Base-by-base conservation (phyloP, 1,140 invertebrate species). In the Caenorhabditis latens region DNA sequence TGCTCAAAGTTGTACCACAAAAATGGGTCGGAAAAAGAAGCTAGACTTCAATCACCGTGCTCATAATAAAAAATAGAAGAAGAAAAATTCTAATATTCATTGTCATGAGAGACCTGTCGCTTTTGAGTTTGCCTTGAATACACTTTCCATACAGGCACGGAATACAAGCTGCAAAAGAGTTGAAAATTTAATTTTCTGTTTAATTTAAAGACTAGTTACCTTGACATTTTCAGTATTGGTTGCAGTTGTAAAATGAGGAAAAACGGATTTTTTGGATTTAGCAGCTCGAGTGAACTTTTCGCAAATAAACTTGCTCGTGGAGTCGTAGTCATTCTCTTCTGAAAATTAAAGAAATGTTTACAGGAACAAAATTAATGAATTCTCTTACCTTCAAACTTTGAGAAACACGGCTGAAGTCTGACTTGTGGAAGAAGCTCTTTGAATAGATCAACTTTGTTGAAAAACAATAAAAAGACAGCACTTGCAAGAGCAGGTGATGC, bases 91-190 rank as follows among this genome's bases (percentile, higher is more conserved):
- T n/a, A n/a, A n/a, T n/a, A n/a, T 9, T 63, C 21, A 63, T 63
- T 63, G 65, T 50, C n/a, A 79, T 21, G 46, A 53, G 7, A 79
- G 71, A 11, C 71, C 71, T 14, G 71, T 79, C 4, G 46, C 46
- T 50, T 79, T 79, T 79, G 71, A 48, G 9, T 79, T 79, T 19
- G 71, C 71, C 19, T 79, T 79, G 46, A 79, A 79, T 0, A 79
- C 71, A 24, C 71, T 79, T 24, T 79, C 71, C 71, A 79, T 79
- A n/a, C 71, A 79, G 9, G 71, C 71, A 13, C 71, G 71, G n/a
- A 79, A 79, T 8, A 79, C 71, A 14, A 79, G 8, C 71, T 79
- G 71, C n/a, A 53, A 79, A 79, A 4, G 5, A 46, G 11, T 43
- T 9, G 21, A 24, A 53, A 21, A 24, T 24, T 14, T n/a, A 50